Evolutionary conservation across 2,113 vertebrate genomes (phyloP), one percentile per base, ranked within the genome.

Genomic region (Sarotherodon lohbergeri): DNA sequence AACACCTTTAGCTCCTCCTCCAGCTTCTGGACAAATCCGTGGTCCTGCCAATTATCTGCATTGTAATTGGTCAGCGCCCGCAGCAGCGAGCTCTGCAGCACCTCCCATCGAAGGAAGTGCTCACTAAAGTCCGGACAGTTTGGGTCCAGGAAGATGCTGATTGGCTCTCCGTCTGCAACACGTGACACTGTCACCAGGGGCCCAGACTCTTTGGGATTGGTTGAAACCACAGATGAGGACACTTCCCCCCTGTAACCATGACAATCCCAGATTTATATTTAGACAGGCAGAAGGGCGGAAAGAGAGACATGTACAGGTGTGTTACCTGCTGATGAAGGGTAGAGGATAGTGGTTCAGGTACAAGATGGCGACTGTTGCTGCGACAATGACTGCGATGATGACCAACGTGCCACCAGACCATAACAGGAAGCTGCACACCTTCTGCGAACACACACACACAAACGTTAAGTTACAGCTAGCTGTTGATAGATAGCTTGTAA

Each of bases 81-180:
- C 86, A 99, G 96, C 91, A 99, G 90, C 0, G 97, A 97, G 13
- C 90, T 96, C 93, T 99, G 98, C 82, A 98, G 95, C 0, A 95
- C 97, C 89, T 99, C 98, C 94, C 98, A 91, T 11, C 96, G 97
- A 54, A 96, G 86, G 4, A 98, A 95, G 90, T 96, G 89, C 5
- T 96, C 95, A 0, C 94, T 91, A 1, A 96, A 94, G 61, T 98
- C 98, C 0, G 97, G 98, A 95, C 98, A 99, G 94, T 98, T 98
- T 1, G 98, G 98, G 89, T 99, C 98, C 5, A 99, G 96, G 92
- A 98, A 98, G 94, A 99, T 97, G 95, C 97, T 98, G 94, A 99
- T 96, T 86, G 95, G 97, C 2, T 98, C 97, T 86, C 97, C 97
- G 63, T 98, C 98, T 0, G 96, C 95, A 0, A 80, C 87, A 12